A percentile compares a stretch with the other conserved stretches of the same genome.
phyloP scores from a whole-genome alignment of 1,140 invertebrate genomes.

The Augochlora pura region DNA sequence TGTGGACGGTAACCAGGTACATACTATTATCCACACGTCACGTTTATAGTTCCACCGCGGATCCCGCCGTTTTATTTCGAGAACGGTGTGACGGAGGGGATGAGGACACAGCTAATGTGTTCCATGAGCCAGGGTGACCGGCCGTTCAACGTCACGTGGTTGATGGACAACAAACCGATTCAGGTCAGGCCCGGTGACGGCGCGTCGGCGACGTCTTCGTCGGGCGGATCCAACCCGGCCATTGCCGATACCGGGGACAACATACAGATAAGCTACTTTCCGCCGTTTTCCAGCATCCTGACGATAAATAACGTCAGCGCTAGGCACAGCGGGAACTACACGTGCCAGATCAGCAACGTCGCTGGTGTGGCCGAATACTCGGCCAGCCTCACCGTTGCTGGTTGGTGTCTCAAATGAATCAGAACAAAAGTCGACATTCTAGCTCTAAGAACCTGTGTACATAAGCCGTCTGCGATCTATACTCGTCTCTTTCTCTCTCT shows the following conservation, averaged over 20 bases:
- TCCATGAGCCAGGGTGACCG: constrained; percentile 83
- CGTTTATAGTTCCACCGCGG: constrained; percentile 82
- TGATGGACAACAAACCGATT: constrained; percentile 80
- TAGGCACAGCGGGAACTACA: constrained; percentile 85
- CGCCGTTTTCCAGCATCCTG: constrained; percentile 82
- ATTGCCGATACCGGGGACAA: constrained; percentile 64
- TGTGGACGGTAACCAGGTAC: constrained; percentile 27
- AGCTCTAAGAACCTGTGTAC: constrained; percentile 64
- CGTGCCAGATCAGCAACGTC: constrained; percentile 83
- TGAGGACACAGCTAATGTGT: constrained; percentile 84
- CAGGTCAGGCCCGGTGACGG: constrained; percentile 65
- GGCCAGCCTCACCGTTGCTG: constrained; percentile 83
- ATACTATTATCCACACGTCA: constrained; percentile 64
- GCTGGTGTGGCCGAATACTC: constrained; percentile 82
- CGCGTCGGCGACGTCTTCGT: constrained; percentile 51
- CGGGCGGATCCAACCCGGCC: constrained; percentile 43
- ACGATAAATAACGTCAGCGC: constrained; percentile 83
- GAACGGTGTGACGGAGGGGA: constrained; percentile 82
- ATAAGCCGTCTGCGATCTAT: constrained; percentile 48
- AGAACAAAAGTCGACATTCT: constrained; percentile 60
- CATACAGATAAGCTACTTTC: constrained; percentile 80
- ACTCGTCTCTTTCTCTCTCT: not conserved
- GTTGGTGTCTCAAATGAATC: constrained; percentile 71
- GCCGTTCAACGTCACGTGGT: constrained; percentile 83
- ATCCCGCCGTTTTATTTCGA: constrained; percentile 83